Conservation (phyloP, 2,888 invertebrate species). For the Chironomus tentans region DNA sequence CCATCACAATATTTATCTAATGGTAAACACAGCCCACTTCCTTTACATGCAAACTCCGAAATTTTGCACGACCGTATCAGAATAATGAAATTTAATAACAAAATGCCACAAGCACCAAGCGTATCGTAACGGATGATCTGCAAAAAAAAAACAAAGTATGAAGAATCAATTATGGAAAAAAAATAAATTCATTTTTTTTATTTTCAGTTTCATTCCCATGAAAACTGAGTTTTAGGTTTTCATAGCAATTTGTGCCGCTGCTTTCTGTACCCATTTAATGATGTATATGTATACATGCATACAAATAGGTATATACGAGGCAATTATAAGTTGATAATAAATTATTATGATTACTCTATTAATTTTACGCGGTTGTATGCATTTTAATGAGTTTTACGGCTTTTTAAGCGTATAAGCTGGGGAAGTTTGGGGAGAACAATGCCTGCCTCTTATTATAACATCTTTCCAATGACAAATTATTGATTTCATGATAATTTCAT, state of each 20-base stretch:
- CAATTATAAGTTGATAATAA: conserved; percentile 24
- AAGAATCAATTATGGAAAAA: neutral
- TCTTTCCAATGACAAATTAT: neutral
- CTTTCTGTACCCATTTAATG: too few species aligned
- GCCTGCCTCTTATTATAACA: neutral
- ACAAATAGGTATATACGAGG: neutral
- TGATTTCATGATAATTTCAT: too few species aligned
- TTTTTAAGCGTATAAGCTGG: neutral
- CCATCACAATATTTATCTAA: conserved; percentile 83
- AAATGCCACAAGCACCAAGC: conserved; percentile 12
- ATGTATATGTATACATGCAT: too few species aligned
- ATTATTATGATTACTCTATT: conserved; percentile 19
- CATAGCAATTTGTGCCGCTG: neutral
- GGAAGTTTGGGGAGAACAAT: neutral
- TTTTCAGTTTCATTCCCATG: too few species aligned
- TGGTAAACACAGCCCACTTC: conserved; percentile 62
- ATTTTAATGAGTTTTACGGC: conserved; percentile 17
- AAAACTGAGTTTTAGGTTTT: too few species aligned
- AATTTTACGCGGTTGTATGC: conserved; percentile 21
- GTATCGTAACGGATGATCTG: conserved; percentile 11
- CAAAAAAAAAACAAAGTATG: neutral
- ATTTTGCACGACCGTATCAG: conserved; percentile 52
- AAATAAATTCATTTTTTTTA: neutral
- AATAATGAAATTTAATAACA: conserved; percentile 17
- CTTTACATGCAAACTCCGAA: conserved; percentile 66